Evolutionary conservation across 2,888 invertebrate species (phyloP).

Genomic region (Hirtodrosophila histrioides): DNA sequence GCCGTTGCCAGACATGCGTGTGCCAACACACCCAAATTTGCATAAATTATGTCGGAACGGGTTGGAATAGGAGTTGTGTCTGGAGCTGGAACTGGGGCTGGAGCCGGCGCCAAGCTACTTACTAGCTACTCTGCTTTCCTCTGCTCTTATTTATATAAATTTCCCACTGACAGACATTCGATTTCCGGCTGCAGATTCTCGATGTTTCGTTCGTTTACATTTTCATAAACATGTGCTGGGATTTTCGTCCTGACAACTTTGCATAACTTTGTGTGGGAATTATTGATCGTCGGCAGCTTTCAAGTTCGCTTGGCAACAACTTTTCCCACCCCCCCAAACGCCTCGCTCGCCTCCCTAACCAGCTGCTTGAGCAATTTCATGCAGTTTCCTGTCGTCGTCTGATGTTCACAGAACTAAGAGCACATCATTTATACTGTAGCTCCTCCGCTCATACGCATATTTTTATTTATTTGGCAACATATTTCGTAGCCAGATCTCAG

Average conservation of each 20-base stretch:
- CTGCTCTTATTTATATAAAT: slow-evolving; percentile 54
- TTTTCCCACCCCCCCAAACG: not conserved
- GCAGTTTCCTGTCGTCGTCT: slow-evolving; percentile 68
- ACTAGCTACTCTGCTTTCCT: slow-evolving; percentile 16
- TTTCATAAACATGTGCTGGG: slow-evolving; percentile 73
- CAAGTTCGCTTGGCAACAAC: slow-evolving; percentile 57
- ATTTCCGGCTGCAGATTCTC: slow-evolving; percentile 65
- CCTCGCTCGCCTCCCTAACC: not conserved
- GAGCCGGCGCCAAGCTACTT: slow-evolving; percentile 41
- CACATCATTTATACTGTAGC: slow-evolving; percentile 54
- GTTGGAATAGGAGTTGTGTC: not conserved
- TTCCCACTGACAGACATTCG: slow-evolving; percentile 73
- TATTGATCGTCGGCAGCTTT: slow-evolving; percentile 71
- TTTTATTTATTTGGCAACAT: slow-evolving; percentile 68
- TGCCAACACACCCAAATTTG: slow-evolving; percentile 56
- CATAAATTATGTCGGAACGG: slow-evolving; percentile 59
- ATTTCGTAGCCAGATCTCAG: slow-evolving; percentile 50
- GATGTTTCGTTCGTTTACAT: slow-evolving; percentile 58
- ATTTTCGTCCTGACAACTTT: slow-evolving; percentile 60
- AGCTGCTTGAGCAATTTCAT: slow-evolving; percentile 57
- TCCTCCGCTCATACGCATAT: slow-evolving; percentile 35
- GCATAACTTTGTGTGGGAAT: slow-evolving; percentile 63
- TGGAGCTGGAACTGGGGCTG: slow-evolving; percentile 3
- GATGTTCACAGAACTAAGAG: slow-evolving; percentile 47
- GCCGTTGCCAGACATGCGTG: slow-evolving; percentile 43